Evolutionary conservation across 2,113 vertebrate genomes (phyloP), one percentile per base, ranked within the genome.

Genomic region (Chitala chitala): DNA sequence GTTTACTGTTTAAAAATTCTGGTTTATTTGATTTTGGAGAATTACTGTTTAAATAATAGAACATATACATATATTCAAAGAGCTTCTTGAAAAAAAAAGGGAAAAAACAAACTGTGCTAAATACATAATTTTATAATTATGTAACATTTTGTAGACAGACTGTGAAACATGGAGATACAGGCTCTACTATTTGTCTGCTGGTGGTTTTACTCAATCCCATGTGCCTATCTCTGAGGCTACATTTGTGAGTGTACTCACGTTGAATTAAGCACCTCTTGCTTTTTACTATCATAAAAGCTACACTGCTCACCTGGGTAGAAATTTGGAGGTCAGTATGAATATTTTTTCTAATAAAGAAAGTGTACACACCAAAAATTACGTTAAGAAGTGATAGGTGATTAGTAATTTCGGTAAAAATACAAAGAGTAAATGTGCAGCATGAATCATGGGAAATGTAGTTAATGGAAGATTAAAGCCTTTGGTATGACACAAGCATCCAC

Each of bases 101-200:
- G 38, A 22, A 5, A 31, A 17, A 20, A 38, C 50, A 50, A 54
- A 38, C 58, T 61, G 56, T 59, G 46, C 44, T 29, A 69, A 51
- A 69, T 50, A 26, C 26, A 29, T 33, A 5, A 44, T n/a, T n/a
- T 66, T 66, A 3, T 66, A 24, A 17, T 26, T 51, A 29, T 69
- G 13, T 61, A 48, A 10, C 29, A 40, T 22, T 48, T 8, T 40
- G 54, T 63, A 17, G 31, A 73, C 44, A 46, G 55, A 72, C 71
- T 72, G 69, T 71, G 55, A 48, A 36, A 51, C 7, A 26, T 17
- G 20, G 53, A 72, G 51, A 55, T 40, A 29, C 51, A 42, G 24
- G 44, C 42, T 31, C 5, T 58, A 13, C 38, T 54, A 51, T 46
- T 69, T 46, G 17, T 61, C 3, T 29, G 15, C 58, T 61, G 58